phyloP scores from a whole-genome alignment of 2,888 invertebrate genomes.

The Caradrina kadenii region DNA sequence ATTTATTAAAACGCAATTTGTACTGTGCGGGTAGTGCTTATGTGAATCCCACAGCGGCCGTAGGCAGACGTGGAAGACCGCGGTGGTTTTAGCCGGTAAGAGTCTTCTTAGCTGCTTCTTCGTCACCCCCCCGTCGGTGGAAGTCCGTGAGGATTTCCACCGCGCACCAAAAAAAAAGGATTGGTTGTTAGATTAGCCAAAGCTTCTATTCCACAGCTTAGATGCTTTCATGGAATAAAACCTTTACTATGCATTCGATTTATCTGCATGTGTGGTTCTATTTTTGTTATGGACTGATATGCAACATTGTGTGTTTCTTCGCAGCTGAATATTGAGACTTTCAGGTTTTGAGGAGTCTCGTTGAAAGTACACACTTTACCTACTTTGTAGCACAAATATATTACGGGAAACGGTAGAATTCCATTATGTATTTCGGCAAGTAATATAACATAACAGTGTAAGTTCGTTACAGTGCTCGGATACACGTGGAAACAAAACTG shows the following conservation, averaged over 20 bases:
- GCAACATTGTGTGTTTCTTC: conserved; percentile 18
- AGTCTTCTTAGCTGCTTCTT: no score
- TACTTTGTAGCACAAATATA: conserved; percentile 21
- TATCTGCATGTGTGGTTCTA: conserved; percentile 21
- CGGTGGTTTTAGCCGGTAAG: no score
- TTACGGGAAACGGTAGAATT: conserved; percentile 23
- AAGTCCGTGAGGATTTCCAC: no score
- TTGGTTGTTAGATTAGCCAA: not conserved
- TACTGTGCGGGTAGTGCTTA: no score
- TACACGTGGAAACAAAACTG: conserved; percentile 58
- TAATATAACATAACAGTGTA: conserved; percentile 40
- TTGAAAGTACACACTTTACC: conserved; percentile 14
- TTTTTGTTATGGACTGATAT: conserved; percentile 31
- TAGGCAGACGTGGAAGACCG: no score
- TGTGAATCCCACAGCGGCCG: no score
- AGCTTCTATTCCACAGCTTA: not conserved
- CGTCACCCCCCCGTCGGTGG: no score
- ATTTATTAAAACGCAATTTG: no score
- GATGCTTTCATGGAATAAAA: conserved; percentile 3
- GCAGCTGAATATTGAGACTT: conserved; percentile 37
- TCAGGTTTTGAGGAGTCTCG: conserved; percentile 15
- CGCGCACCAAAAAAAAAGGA: no score
- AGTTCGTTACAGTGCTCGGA: conserved; percentile 56
- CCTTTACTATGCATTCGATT: conserved; percentile 1
- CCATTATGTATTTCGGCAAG: conserved; percentile 29